phyloP scores from a whole-genome alignment of 1,140 invertebrate species.

The Conopomorpha cramerella region DNA sequence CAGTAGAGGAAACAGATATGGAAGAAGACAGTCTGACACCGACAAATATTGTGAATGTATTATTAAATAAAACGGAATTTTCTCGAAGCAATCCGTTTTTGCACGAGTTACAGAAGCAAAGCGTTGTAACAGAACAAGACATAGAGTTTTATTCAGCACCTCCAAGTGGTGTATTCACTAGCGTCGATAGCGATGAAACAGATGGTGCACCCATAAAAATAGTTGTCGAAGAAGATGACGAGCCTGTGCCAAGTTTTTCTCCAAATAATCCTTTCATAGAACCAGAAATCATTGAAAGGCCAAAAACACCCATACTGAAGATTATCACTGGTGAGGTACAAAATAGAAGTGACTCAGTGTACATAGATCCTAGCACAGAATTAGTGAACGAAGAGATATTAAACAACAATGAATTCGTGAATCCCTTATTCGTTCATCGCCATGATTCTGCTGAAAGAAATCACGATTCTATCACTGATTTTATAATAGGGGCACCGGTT shows the following conservation, averaged over 20 bases:
- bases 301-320: slow-evolving; percentile 42
- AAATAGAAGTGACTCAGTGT: slow-evolving; percentile 17
- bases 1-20: too few species aligned
- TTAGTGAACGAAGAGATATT: slow-evolving; percentile 12
- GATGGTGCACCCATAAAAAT: slow-evolving; percentile 19
- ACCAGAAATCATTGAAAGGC: slow-evolving; percentile 17
- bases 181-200: slow-evolving; percentile 38
- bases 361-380: slow-evolving; percentile 15
- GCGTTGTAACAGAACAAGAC: slow-evolving; percentile 22
- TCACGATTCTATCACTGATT: slow-evolving; percentile 27
- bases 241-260: slow-evolving; percentile 5
- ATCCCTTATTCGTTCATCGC: slow-evolving; percentile 32
- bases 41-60: too few species aligned
- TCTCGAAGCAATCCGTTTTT: slow-evolving; percentile 37
- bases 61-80: too few species aligned
- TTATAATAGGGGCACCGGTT: slow-evolving; percentile 55
- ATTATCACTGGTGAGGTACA: slow-evolving; percentile 24
- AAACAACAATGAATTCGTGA: slow-evolving; percentile 29
- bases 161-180: too few species aligned
- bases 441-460: slow-evolving; percentile 13
- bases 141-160: too few species aligned
- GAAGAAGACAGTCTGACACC: too few species aligned
- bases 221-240: slow-evolving; percentile 11
- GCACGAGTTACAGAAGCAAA: slow-evolving; percentile 20
- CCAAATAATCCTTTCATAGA: slow-evolving; percentile 27